Conservation (phyloP, 2,888 invertebrate genomes). For the Conops quadrifasciatus region DNA sequence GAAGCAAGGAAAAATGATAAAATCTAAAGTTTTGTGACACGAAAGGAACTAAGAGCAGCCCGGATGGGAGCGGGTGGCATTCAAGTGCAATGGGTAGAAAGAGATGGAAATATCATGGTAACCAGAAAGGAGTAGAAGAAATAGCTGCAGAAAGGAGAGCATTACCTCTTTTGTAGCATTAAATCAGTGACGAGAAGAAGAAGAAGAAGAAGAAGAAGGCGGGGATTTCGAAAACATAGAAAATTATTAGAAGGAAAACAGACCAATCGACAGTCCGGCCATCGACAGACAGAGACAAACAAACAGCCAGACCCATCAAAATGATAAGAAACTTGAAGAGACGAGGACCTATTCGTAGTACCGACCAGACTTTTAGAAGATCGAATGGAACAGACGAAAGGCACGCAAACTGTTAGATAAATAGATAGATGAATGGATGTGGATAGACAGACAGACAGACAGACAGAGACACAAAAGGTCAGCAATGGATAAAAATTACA, state of each 20-base stretch:
- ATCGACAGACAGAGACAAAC: too few species aligned
- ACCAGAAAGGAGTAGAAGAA: not conserved
- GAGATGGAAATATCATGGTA: not conserved
- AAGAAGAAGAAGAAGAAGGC: not conserved
- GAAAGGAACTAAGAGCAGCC: not conserved
- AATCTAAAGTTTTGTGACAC: conserved; percentile 31
- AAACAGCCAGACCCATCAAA: too few species aligned
- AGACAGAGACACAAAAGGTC: not conserved
- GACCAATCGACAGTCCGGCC: too few species aligned
- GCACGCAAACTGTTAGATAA: not conserved
- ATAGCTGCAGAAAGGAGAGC: not conserved
- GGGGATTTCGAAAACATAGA: not conserved
- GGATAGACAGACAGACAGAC: not conserved
- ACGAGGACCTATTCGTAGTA: too few species aligned
- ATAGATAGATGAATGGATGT: not conserved
- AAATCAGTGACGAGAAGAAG: not conserved
- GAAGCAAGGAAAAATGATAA: conserved; percentile 29
- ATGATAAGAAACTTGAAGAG: too few species aligned
- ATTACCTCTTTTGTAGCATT: too few species aligned
- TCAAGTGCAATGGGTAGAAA: too few species aligned
- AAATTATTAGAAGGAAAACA: not conserved
- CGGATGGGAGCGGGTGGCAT: not conserved
- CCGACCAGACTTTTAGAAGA: too few species aligned
- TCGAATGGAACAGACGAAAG: not conserved
- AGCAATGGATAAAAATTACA: not conserved